Evolutionary conservation across 2,113 vertebrate genomes (phyloP).

Genomic region (Enhydra lutris): DNA sequence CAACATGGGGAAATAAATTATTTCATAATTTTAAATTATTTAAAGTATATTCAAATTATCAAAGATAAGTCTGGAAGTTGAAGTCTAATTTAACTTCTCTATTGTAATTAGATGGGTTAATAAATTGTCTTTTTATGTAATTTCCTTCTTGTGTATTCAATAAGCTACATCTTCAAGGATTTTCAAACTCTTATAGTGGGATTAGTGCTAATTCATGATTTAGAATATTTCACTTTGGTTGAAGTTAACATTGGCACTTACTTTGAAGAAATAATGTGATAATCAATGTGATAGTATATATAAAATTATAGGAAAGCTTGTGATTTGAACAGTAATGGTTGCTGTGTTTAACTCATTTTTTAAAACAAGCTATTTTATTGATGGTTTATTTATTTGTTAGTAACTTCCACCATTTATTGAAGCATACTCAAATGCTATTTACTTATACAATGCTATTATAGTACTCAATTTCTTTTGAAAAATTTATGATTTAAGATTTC

Average conservation of each 20-base stretch:
- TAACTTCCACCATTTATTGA: background rate
- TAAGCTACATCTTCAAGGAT: background rate
- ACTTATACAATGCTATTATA: background rate
- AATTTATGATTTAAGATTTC: background rate
- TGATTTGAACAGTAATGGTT: background rate
- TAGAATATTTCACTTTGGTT: background rate
- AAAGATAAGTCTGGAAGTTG: background rate
- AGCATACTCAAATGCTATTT: background rate
- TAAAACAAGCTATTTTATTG: background rate
- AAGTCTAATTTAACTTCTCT: background rate
- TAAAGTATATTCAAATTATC: background rate
- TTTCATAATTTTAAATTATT: slow-evolving; percentile 13
- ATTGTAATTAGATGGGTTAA: background rate
- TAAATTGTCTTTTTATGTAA: background rate
- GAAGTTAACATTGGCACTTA: background rate
- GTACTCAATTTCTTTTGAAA: background rate
- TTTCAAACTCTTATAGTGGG: background rate
- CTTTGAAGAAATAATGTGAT: slow-evolving; percentile 45
- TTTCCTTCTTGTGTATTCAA: background rate
- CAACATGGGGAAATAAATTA: background rate
- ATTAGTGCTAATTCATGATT: slow-evolving; percentile 11
- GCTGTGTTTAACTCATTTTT: background rate
- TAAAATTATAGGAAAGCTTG: background rate
- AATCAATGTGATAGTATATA: background rate
- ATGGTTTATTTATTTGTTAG: background rate